Conservation (phyloP, 2,888 invertebrate species). For the Phengaris arion region DNA sequence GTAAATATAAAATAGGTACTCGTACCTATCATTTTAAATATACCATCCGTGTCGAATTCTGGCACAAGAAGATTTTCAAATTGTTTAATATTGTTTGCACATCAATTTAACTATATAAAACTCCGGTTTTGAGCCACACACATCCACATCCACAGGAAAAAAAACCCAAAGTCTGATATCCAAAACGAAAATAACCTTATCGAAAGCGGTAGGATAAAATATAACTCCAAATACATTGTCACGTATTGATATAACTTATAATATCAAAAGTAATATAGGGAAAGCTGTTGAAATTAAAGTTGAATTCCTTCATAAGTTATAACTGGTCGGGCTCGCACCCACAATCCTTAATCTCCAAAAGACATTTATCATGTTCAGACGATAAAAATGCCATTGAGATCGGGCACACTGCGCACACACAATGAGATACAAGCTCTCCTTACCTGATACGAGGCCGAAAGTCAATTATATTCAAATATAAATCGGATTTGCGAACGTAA, state of each 20-base stretch:
- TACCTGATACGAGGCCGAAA: constrained; percentile 73
- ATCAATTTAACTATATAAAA: not conserved
- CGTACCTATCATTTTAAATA: too few species aligned
- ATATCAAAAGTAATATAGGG: constrained; percentile 23
- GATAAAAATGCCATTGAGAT: constrained; percentile 77
- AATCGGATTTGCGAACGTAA: constrained; percentile 79
- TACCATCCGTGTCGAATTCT: too few species aligned
- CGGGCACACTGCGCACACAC: constrained; percentile 66
- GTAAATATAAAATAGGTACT: too few species aligned
- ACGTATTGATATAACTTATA: constrained; percentile 16
- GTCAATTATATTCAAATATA: constrained; percentile 80
- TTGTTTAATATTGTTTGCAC: too few species aligned
- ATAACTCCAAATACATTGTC: constrained; percentile 23
- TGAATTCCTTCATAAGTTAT: constrained; percentile 28
- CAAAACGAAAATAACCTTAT: not conserved
- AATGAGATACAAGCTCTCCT: constrained; percentile 65
- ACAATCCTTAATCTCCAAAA: constrained; percentile 69
- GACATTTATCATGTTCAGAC: constrained; percentile 76
- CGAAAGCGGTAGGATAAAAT: constrained; percentile 16
- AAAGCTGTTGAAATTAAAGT: constrained; percentile 29
- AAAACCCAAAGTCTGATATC: not conserved
- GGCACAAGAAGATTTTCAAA: too few species aligned
- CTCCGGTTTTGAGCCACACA: not conserved
- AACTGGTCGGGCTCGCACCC: constrained; percentile 49
- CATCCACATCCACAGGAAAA: not conserved